Evolutionary conservation across 2,797 vertebrate species (phyloP).

Genomic region (Lepilemur ruficaudatus): DNA sequence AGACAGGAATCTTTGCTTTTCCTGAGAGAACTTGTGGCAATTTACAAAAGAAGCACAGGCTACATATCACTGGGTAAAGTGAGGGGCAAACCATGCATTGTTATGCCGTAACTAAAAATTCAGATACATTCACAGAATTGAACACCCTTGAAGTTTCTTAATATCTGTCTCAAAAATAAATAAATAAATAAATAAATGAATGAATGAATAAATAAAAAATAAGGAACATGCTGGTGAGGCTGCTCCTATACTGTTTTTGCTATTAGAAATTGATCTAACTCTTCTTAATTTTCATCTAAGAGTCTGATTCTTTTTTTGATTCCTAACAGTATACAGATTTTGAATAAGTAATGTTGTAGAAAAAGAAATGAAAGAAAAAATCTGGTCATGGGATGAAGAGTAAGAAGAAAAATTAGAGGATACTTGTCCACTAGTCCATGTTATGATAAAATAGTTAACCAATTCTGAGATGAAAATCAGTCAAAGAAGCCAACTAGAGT

Average conservation of each 20-base stretch:
- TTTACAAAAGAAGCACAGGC: neutral
- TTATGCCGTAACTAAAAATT: neutral
- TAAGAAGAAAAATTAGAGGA: neutral
- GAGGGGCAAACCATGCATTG: neutral
- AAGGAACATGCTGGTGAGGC: neutral
- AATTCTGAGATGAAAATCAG: neutral
- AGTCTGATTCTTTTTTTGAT: neutral
- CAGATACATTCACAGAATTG: neutral
- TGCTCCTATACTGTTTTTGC: neutral
- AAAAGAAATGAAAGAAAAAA: neutral
- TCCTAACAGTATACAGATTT: neutral
- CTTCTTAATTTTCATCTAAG: neutral
- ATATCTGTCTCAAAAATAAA: neutral
- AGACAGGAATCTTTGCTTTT: slow-evolving; percentile 13
- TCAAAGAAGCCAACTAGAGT: neutral
- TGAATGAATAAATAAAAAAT: too few relatives aligned
- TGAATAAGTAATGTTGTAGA: neutral
- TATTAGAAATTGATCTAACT: neutral
- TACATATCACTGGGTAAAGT: accelerated
- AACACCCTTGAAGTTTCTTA: neutral
- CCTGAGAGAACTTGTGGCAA: neutral
- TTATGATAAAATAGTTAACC: neutral
- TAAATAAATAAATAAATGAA: too few relatives aligned
- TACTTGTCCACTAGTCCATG: neutral
- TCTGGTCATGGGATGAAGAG: neutral